Evolutionary conservation across 2,797 vertebrate species (phyloP), one percentile per base, ranked within the genome.

Genomic region (Pteropus rufus): DNA sequence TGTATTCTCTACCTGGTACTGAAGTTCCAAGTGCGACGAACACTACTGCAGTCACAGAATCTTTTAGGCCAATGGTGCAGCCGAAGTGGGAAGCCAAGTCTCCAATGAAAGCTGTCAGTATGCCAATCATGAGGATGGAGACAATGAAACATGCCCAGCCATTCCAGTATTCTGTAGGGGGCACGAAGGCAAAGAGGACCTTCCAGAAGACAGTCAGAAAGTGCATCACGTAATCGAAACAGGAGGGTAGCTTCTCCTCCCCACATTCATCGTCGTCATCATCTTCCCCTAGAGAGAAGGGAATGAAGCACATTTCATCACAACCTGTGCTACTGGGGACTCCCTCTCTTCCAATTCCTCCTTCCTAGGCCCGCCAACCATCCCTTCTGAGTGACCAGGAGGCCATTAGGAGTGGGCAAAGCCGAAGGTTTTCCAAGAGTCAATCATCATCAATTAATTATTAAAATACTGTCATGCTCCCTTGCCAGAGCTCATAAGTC

Each of bases 181-280:
- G 99, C 21, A 99, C 99, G 2, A 99, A 99, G 73, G 99, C 99
- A 69, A 99, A 99, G 82, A 99, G 98, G 82, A 99, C 98, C 98
- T 99, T 99, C 99, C 99, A 99, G 99, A 99, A 99, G 91, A 99
- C 98, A 0, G 99, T 99, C 97, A 99, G 99, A 98, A 99, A 99
- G 98, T 99, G 99, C 99, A 99, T 99, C 97, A 99, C 98, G 0
- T 99, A 99, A 98, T 99, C 99, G 0, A 99, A 99, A 95, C 99
- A 99, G 85, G 99, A 99, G 7, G 99, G 99, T 91, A 99, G 98
- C 97, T 99, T 99, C 97, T 99, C 99, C 94, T 99, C 99, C 1
- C 99, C 99, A 88, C 99, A 99, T 88, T 99, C 99, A 0, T 99
- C 99, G 0, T 99, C 99, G 0, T 99, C 99, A 0, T 99, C 99